phyloP scores from a whole-genome alignment of 1,140 invertebrate species.

The Anthonomus grandis region DNA sequence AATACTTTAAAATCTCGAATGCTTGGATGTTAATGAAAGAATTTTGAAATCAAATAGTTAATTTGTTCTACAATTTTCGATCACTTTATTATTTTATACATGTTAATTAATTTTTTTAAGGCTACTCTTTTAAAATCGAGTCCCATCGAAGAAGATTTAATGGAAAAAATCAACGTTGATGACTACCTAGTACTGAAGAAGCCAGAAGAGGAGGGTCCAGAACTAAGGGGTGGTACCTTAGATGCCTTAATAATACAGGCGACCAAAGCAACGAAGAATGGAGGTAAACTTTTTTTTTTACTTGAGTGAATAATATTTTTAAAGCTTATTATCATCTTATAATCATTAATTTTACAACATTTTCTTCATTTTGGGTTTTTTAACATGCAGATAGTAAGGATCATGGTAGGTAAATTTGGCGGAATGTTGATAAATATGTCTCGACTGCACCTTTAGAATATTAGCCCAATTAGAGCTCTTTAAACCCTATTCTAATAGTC shows the following conservation, averaged over 20 bases:
- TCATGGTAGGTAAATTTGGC: conserved; percentile 35
- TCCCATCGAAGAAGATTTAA: conserved; percentile 53
- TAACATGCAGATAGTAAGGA: conserved; percentile 32
- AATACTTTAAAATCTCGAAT: too few species aligned
- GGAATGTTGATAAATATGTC: too few species aligned
- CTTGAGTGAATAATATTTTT: too few species aligned
- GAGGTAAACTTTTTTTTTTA: conserved; percentile 43
- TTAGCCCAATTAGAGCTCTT: too few species aligned
- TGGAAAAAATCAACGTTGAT: conserved; percentile 79
- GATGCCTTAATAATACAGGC: conserved; percentile 92
- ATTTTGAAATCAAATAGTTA: too few species aligned
- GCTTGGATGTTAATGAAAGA: too few species aligned
- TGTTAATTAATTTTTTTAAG: too few species aligned
- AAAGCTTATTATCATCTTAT: conserved; percentile 4
- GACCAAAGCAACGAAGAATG: conserved; percentile 86
- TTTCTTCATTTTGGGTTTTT: conserved; percentile 17
- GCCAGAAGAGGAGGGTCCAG: conserved; percentile 76
- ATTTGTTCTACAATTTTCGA: too few species aligned
- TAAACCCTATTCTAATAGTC: too few species aligned
- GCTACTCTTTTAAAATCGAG: too few species aligned
- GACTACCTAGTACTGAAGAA: conserved; percentile 76
- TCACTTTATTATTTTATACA: too few species aligned
- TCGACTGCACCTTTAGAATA: too few species aligned
- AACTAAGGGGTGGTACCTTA: conserved; percentile 83
- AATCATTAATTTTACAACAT: neutral